These are phyloP conservation scores for Drosophila triauraria DNA, from an alignment of 1,140 invertebrate genomes.

Conservation along the genomic window DNA sequence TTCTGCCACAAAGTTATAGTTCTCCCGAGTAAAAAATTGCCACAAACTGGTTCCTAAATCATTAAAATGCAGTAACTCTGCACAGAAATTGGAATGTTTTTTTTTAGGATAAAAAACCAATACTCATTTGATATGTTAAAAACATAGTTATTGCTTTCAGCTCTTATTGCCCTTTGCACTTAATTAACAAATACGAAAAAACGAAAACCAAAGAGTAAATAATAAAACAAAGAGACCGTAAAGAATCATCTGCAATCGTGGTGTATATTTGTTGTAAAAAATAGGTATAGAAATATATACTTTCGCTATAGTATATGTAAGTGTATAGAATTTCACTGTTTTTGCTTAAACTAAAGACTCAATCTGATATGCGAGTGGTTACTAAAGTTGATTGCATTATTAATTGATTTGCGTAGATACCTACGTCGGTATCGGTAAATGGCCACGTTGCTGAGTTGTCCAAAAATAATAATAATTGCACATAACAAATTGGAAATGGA, in stretches of 20 bases:
- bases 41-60: slow-evolving; percentile 2
- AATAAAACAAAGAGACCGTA: slow-evolving; percentile 32
- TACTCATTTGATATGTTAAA: slow-evolving; percentile 65
- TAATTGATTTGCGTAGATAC: slow-evolving; percentile 39
- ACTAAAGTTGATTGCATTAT: slow-evolving; percentile 39
- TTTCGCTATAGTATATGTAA: slow-evolving; percentile 40
- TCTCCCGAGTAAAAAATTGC: not conserved
- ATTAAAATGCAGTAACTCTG: not conserved
- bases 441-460: slow-evolving; percentile 62
- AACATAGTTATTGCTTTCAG: slow-evolving; percentile 42
- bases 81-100: not conserved
- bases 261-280: slow-evolving; percentile 72
- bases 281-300: slow-evolving; percentile 51
- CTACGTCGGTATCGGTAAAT: slow-evolving; percentile 45
- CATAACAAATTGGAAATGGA: slow-evolving; percentile 54
- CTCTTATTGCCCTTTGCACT: slow-evolving; percentile 72
- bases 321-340: slow-evolving; percentile 24
- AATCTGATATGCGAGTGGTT: slow-evolving; percentile 60
- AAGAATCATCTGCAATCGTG: slow-evolving; percentile 40
- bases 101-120: too few species aligned
- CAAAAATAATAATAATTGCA: slow-evolving; percentile 54
- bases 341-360: slow-evolving; percentile 45
- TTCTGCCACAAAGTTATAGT: too few species aligned
- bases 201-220: slow-evolving; percentile 14
- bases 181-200: slow-evolving; percentile 9